These are phyloP conservation scores for Plutella xylostella DNA, from an alignment of 2,888 invertebrate species.

Conservation along the genomic window DNA sequence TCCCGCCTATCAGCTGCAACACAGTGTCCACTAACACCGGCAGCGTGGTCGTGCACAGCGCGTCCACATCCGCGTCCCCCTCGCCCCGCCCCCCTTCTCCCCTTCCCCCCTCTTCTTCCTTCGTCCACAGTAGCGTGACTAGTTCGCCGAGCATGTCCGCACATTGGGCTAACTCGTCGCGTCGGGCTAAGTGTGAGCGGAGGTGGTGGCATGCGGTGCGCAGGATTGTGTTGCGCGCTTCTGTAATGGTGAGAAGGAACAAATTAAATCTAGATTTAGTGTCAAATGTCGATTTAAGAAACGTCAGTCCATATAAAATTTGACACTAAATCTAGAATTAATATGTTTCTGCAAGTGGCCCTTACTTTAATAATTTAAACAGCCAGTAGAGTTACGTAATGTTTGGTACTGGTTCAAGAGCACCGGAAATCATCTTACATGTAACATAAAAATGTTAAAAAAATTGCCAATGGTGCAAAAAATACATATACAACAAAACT, in stretches of 20 bases:
- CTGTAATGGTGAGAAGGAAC: slow-evolving; percentile 60
- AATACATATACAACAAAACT: too few relatives aligned
- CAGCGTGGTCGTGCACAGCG: slow-evolving; percentile 81
- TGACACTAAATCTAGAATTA: too few relatives aligned
- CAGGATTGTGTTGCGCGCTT: slow-evolving; percentile 86
- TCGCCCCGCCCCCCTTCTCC: slow-evolving; percentile 50
- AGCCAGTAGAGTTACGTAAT: too few relatives aligned
- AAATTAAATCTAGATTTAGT: too few relatives aligned
- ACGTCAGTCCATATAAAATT: too few relatives aligned
- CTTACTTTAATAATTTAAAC: too few relatives aligned
- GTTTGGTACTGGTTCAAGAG: too few relatives aligned
- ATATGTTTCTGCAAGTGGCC: too few relatives aligned
- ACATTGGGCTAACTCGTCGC: slow-evolving; percentile 86
- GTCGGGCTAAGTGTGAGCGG: slow-evolving; percentile 81
- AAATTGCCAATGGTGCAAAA: too few relatives aligned
- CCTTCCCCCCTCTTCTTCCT: slow-evolving; percentile 60
- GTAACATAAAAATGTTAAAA: too few relatives aligned
- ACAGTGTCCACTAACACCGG: slow-evolving; percentile 90
- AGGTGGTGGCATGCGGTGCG: slow-evolving; percentile 88
- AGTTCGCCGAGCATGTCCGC: slow-evolving; percentile 91
- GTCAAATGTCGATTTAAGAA: too few relatives aligned
- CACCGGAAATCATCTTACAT: too few relatives aligned
- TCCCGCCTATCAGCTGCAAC: slow-evolving; percentile 82
- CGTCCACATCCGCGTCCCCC: slow-evolving; percentile 80
- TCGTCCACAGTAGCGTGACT: slow-evolving; percentile 69